Evolutionary conservation across 2,113 vertebrate species (phyloP), one percentile per base, ranked within the genome.

Genomic region (Syngnathus typhle): DNA sequence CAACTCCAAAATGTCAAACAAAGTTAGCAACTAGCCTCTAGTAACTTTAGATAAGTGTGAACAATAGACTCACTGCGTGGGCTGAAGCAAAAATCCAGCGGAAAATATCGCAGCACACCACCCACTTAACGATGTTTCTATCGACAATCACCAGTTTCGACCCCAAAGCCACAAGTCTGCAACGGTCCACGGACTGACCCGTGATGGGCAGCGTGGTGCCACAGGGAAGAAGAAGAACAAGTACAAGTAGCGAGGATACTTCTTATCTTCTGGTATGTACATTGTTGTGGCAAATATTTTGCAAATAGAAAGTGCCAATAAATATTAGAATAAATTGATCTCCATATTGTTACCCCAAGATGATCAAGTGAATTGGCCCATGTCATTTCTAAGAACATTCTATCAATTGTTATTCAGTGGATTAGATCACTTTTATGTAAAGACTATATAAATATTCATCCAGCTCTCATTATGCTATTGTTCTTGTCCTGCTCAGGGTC

Each of bases 1-100:
- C 41, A 62, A 27, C 60, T 62, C 60, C 60, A 44, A 62, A 44
- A 62, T 62, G 60, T 62, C 60, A 62, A 62, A 62, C 41, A 62
- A 62, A 62, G 41, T 62, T 62, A 27, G 39, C 41, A 62, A 62
- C 41, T 62, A 44, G 60, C 60, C 60, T 62, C 60, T 62, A 44
- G 60, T 44, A 62, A 27, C 41, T 44, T 16, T 21, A 44, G 44
- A 44, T 44, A 43, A 41, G 39, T 8, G n/a, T 44, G 60, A 43
- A 61, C 9, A 43, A 61, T 7, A 39, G 39, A 43, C 41, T 27
- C 19, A 44, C n/a, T 44, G 60, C 21, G 60, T 62, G 60, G 60
- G 60, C 13, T 6, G 21, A 23, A 62, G 27, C 21, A 44, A 62
- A 21, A 62, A 62, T 23, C 21, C 60, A 62, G 21, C 43, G 10